A percentile compares a stretch with the other conserved stretches of the same genome.
These are phyloP conservation scores for Crioceris asparagi DNA, from an alignment of 2,888 invertebrate species.

Conservation along the genomic window DNA sequence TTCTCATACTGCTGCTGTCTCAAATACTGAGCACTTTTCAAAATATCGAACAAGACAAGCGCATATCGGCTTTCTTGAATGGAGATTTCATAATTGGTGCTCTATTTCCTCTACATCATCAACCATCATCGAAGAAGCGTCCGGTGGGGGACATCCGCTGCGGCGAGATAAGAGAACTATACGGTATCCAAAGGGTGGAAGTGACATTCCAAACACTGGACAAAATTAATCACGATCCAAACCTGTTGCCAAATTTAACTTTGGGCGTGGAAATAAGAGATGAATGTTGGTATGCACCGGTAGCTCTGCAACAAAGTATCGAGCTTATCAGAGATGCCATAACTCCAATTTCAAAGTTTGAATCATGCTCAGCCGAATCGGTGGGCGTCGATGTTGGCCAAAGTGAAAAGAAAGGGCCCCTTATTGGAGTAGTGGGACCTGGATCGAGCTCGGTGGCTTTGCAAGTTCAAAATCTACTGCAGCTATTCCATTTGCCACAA, in stretches of 20 bases:
- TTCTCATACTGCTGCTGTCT: too few relatives aligned
- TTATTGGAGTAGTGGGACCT: constrained; percentile 64
- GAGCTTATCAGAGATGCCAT: constrained; percentile 63
- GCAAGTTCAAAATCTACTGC: constrained; percentile 64
- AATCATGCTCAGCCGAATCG: constrained; percentile 12
- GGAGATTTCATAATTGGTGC: constrained; percentile 50
- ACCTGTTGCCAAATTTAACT: constrained; percentile 44
- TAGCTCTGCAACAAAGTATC: constrained; percentile 67
- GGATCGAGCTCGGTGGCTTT: constrained; percentile 61
- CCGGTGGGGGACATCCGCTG: constrained; percentile 37
- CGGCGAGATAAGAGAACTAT: constrained; percentile 56
- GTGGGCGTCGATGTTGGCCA: constrained; percentile 7
- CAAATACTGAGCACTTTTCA: too few relatives aligned
- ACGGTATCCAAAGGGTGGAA: constrained; percentile 65
- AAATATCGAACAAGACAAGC: constrained; percentile 18
- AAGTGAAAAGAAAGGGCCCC: constrained; percentile 32
- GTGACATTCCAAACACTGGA: constrained; percentile 52
- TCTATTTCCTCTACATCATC: constrained; percentile 44
- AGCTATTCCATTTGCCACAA: constrained; percentile 55
- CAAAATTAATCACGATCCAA: constrained; percentile 48
- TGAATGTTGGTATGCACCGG: constrained; percentile 73
- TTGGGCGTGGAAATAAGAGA: constrained; percentile 64
- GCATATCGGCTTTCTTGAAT: constrained; percentile 40
- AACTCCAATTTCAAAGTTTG: constrained; percentile 33
- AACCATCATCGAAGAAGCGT: constrained; percentile 30